These are phyloP conservation scores for Hydrotaea cyrtoneurina DNA, from an alignment of 2,888 invertebrate genomes.

Conservation along the genomic window DNA sequence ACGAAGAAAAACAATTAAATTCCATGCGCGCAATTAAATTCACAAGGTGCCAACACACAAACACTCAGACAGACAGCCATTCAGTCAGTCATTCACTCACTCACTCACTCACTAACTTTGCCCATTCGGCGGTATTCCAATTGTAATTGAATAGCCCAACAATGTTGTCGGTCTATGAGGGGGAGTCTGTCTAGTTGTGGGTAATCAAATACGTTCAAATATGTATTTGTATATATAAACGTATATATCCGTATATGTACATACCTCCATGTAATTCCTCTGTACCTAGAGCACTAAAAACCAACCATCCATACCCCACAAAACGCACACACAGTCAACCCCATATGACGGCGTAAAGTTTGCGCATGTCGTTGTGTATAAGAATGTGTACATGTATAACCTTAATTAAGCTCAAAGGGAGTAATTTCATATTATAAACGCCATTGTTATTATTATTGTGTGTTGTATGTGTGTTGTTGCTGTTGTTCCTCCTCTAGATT, in stretches of 20 bases:
- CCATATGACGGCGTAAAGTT: slow-evolving; percentile 40
- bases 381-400: slow-evolving; percentile 71
- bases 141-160: slow-evolving; percentile 60
- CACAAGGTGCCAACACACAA: slow-evolving; percentile 77
- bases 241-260: background rate
- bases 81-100: background rate
- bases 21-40: slow-evolving; percentile 80
- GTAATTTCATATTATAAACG: slow-evolving; percentile 63
- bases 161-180: slow-evolving; percentile 32
- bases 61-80: slow-evolving; percentile 9
- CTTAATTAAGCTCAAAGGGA: slow-evolving; percentile 76
- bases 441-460: slow-evolving; percentile 51
- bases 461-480: slow-evolving; percentile 2
- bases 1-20: slow-evolving; percentile 78
- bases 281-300: background rate
- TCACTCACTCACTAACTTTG: background rate
- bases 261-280: background rate
- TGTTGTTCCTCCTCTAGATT: slow-evolving; percentile 47
- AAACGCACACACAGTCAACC: too few relatives aligned
- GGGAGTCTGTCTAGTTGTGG: slow-evolving; percentile 61
- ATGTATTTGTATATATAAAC: background rate
- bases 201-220: slow-evolving; percentile 56
- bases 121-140: slow-evolving; percentile 35
- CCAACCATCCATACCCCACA: slow-evolving; percentile 8
- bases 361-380: slow-evolving; percentile 65